Evolutionary conservation across 1,140 invertebrate genomes (phyloP).

Genomic region (Dolichoris vasculosae): DNA sequence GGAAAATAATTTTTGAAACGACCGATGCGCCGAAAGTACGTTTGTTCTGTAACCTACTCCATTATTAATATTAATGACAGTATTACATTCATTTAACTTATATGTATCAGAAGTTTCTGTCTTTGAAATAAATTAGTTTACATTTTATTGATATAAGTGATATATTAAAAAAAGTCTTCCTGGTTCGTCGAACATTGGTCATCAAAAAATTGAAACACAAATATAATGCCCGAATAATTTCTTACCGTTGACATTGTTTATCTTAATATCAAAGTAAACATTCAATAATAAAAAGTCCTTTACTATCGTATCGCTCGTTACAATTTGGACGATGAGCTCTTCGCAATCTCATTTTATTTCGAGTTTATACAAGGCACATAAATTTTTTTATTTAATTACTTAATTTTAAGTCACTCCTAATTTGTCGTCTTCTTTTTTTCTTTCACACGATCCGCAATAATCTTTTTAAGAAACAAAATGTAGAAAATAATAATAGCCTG

Average conservation of each 20-base stretch:
- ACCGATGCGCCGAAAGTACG: too few relatives aligned
- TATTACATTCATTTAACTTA: too few relatives aligned
- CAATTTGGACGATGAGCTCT: too few relatives aligned
- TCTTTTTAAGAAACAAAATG: constrained; percentile 11
- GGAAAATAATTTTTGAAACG: constrained; percentile 22
- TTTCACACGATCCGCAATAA: constrained; percentile 7
- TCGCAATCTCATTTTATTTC: neutral
- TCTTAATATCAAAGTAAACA: neutral
- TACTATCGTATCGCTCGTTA: neutral
- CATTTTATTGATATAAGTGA: too few relatives aligned
- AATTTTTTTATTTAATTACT: constrained; percentile 8
- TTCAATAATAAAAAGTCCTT: neutral
- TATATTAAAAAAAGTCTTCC: too few relatives aligned
- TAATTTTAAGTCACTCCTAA: constrained; percentile 7
- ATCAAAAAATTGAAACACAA: too few relatives aligned
- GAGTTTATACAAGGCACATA: neutral
- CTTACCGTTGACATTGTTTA: too few relatives aligned
- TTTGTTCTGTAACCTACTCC: neutral
- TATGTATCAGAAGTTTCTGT: too few relatives aligned
- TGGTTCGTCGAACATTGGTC: too few relatives aligned
- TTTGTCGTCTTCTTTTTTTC: neutral
- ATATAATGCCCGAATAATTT: too few relatives aligned
- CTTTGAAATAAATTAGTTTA: too few relatives aligned
- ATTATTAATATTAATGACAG: too few relatives aligned
- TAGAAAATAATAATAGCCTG: constrained; percentile 24